These are phyloP conservation scores for Eucidaris tribuloides DNA, from an alignment of 35 echinoderm and acorn worm genomes.

Conservation along the genomic window DNA sequence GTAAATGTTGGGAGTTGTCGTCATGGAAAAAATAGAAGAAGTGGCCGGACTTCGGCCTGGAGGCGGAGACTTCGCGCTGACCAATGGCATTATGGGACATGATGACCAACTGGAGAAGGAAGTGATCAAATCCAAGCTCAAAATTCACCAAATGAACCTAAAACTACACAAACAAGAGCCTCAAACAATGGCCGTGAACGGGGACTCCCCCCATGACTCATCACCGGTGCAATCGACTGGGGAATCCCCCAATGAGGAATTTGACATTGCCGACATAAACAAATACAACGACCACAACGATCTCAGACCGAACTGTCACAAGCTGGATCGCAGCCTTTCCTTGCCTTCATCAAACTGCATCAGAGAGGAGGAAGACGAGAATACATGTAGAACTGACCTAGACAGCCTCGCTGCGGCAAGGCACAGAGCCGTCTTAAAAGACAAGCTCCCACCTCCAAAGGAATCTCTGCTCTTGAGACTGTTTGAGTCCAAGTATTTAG, in stretches of 20 bases:
- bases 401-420: background rate
- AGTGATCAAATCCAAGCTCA: background rate
- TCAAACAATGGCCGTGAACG: background rate
- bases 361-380: conserved; percentile 61
- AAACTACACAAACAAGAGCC: background rate
- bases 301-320: background rate
- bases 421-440: conserved; percentile 54
- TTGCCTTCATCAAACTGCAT: conserved; percentile 62
- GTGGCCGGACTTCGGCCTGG: conserved; percentile 15
- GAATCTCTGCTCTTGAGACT: conserved; percentile 87
- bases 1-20: background rate
- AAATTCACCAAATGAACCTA: background rate
- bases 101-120: background rate
- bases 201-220: background rate
- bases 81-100: conserved; percentile 10
- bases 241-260: background rate
- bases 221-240: background rate
- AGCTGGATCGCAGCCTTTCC: conserved; percentile 44
- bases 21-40: conserved; percentile 57
- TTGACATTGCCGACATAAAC: background rate
- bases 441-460: conserved; percentile 92
- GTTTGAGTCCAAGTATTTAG: conserved; percentile 98
- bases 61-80: conserved; percentile 11
- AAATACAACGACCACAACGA: too few relatives aligned
- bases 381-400: background rate